phyloP scores from a whole-genome alignment of 2,888 invertebrate genomes.

The Xanthorhoe spadicearia region DNA sequence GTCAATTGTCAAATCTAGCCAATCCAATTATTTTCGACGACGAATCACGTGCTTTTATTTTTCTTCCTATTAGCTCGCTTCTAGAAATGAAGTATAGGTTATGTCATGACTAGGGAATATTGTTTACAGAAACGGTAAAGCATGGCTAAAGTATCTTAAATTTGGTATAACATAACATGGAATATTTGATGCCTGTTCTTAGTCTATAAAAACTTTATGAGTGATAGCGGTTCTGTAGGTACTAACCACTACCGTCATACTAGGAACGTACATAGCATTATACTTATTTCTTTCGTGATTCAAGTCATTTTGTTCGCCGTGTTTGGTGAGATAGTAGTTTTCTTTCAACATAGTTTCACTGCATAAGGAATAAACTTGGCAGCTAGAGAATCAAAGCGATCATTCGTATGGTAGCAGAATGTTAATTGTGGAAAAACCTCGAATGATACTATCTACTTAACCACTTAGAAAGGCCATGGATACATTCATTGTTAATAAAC shows the following conservation, averaged over 20 bases:
- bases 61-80: too few species aligned
- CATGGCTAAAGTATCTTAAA: background rate
- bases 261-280: background rate
- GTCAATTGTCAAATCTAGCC: too few species aligned
- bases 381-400: constrained; percentile 30
- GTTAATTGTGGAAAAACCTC: constrained; percentile 39
- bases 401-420: constrained; percentile 32
- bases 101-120: constrained; percentile 9
- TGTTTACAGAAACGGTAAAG: constrained; percentile 14
- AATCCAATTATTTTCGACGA: too few species aligned
- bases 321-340: constrained; percentile 23
- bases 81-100: too few species aligned
- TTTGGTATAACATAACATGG: constrained; percentile 4
- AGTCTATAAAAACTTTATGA: constrained; percentile 16
- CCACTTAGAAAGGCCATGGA: background rate
- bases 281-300: constrained; percentile 11
- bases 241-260: background rate
- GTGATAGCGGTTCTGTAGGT: constrained; percentile 14
- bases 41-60: too few species aligned
- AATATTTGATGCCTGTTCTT: background rate
- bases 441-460: constrained; percentile 19
- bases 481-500: constrained; percentile 2
- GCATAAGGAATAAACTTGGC: constrained; percentile 32
- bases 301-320: constrained; percentile 28
- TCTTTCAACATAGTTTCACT: constrained; percentile 26